These are phyloP conservation scores for Pycnonotus jocosus DNA, from an alignment of 2,113 vertebrate genomes.

Conservation along the genomic window DNA sequence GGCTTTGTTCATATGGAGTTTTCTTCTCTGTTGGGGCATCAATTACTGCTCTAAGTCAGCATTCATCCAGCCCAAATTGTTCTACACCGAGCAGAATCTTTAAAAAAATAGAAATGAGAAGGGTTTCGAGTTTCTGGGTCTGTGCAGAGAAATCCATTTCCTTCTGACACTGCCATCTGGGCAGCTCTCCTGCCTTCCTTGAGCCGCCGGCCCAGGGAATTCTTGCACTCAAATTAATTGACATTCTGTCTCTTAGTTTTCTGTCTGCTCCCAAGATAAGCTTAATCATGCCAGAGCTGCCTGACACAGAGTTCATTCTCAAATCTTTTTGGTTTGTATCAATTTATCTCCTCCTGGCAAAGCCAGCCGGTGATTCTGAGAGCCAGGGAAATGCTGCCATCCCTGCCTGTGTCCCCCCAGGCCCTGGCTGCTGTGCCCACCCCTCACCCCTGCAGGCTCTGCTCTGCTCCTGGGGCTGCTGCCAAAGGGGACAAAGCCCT, in stretches of 20 bases:
- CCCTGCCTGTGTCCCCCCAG: neutral
- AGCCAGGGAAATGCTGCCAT: neutral
- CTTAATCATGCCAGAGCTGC: neutral
- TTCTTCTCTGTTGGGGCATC: neutral
- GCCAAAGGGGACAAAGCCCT: neutral
- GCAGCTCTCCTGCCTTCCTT: neutral
- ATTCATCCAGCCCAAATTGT: neutral
- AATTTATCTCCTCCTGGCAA: neutral
- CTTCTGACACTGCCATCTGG: neutral
- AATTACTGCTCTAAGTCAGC: neutral
- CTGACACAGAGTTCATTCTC: neutral
- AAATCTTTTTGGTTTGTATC: neutral
- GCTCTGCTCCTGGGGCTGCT: neutral
- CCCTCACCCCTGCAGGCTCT: neutral
- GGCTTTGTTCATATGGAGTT: neutral
- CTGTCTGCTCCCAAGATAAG: neutral
- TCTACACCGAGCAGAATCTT: neutral
- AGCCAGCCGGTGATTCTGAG: neutral
- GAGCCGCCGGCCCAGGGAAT: neutral
- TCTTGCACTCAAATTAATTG: neutral
- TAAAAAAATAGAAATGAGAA: neutral
- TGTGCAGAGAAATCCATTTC: neutral
- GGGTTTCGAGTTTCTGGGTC: neutral
- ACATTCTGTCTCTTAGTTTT: constrained; percentile 6
- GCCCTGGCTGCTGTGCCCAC: neutral